Evolutionary conservation across 2,888 invertebrate genomes (phyloP).

Genomic region (Dysmachus trigonus): DNA sequence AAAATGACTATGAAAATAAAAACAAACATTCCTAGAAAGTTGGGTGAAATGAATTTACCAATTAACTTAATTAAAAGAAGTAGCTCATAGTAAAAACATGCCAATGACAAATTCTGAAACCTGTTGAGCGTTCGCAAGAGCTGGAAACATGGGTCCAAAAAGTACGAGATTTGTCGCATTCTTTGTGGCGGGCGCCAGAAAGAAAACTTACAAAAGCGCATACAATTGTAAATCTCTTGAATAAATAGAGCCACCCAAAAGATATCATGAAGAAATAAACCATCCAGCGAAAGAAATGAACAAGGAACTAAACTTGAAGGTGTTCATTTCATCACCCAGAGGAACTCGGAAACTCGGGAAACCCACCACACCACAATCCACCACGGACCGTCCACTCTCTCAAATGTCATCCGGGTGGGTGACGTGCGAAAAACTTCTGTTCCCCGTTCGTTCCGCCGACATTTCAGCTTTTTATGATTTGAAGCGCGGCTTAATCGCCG

Average conservation of each 20-base stretch:
- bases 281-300: background rate
- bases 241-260: background rate
- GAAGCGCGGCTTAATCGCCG: slow-evolving; percentile 1
- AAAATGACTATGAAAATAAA: background rate
- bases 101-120: background rate
- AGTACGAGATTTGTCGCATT: background rate
- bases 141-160: background rate
- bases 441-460: background rate
- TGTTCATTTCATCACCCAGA: background rate
- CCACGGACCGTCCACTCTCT: background rate
- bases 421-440: background rate
- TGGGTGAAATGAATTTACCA: background rate
- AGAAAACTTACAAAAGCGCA: background rate
- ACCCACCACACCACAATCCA: background rate
- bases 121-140: background rate
- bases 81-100: background rate
- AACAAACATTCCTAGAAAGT: background rate
- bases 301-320: background rate
- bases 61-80: background rate
- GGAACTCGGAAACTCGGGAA: background rate
- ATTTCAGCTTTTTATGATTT: background rate
- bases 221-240: background rate
- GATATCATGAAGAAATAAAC: background rate
- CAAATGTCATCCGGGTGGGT: background rate
- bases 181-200: background rate